Base-by-base conservation (phyloP, 53 echinoderm and acorn worm genomes). In the Paelopatides confundens region DNA sequence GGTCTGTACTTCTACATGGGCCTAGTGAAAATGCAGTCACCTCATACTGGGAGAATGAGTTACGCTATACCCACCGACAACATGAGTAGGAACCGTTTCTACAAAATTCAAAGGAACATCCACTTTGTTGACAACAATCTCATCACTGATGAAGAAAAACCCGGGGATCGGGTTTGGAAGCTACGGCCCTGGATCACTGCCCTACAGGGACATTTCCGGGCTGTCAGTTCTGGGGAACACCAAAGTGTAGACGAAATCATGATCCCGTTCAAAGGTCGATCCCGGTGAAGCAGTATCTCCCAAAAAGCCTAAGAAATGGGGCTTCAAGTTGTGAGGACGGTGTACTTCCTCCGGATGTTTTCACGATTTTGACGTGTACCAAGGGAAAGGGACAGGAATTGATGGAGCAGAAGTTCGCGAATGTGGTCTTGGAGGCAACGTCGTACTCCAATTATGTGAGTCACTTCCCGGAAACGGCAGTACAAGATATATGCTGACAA, bases 271-370 rank as follows among this genome's bases (percentile, higher is more conserved):
- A 71, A 71, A 71, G 71, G 71, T 13, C 2, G 71, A 23, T 71
- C 71, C 40, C 36, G 35, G 18, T 71, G 33, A 71, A 71, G 23
- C 71, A 71, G 71, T 71, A 71, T 11, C 71, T 71, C 0, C 71
- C 35, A 32, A 71, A 71, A 71, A 71, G 4, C 71, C 71, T 23
- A 71, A 71, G 13, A 35, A 71, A 71, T 31, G 71, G 71, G 71
- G 35, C 2, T 71, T 71, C 23, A 71, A 71, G 23, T 35, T 71
- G 35, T 71, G 71, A 35, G 71, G 35, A 6, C 34, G 71, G 14
- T 71, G 71, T 35, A 3, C 18, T 15, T 3, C 71, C 7, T 35
- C 71, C 10, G 71, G 71, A n/a, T 71, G 14, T 35, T 23, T 71
- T 2, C 71, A 71, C 23, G 71, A 34, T 34, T 71, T 71, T 36